A percentile compares a stretch with the other conserved stretches of the same genome.
These are phyloP conservation scores for Silurus meridionalis DNA, from an alignment of 2,113 vertebrate genomes.

Conservation along the genomic window DNA sequence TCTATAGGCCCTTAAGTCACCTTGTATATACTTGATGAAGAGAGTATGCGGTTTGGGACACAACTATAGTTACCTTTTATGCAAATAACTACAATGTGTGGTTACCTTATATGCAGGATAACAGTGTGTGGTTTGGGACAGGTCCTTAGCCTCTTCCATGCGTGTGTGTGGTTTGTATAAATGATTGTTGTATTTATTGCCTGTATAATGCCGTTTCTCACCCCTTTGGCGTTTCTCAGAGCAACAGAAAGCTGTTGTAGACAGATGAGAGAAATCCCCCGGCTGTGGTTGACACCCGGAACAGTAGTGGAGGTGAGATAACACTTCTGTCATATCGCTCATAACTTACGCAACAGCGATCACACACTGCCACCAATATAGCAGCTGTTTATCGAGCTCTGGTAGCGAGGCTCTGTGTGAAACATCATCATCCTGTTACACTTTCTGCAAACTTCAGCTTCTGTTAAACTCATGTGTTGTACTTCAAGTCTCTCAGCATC, in stretches of 20 bases:
- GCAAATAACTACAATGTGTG: too few relatives aligned
- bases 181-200: background rate
- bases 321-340: background rate
- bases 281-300: background rate
- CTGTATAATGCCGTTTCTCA: background rate
- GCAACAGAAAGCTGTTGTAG: background rate
- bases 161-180: too few relatives aligned
- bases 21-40: too few relatives aligned
- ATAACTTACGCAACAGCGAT: background rate
- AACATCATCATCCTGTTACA: background rate
- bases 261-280: background rate
- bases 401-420: too few relatives aligned
- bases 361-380: background rate
- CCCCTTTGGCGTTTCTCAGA: background rate
- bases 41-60: too few relatives aligned
- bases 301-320: background rate
- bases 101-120: background rate
- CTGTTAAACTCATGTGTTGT: too few relatives aligned
- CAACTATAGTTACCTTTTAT: too few relatives aligned
- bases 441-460: background rate
- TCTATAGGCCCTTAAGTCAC: too few relatives aligned
- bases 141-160: too few relatives aligned
- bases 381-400: background rate
- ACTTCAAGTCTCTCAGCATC: too few relatives aligned
- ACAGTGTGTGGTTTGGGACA: background rate